Base-by-base conservation (phyloP, 2,797 vertebrate species). In the Bryconaethiops microstoma region DNA sequence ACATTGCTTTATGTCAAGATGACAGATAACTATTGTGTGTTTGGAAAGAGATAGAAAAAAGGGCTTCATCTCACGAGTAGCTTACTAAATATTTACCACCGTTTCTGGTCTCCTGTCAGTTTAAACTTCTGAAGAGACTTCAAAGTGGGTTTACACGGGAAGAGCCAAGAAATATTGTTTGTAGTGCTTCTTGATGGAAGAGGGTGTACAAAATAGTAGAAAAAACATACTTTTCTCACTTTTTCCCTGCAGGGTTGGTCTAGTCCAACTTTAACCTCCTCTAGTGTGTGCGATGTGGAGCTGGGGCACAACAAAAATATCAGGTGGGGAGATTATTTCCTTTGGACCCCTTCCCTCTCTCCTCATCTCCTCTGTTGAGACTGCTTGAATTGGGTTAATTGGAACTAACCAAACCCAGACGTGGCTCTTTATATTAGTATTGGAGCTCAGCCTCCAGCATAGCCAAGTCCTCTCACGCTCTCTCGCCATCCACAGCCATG, bases 351-450 rank as follows among this genome's bases (percentile, higher is more conserved):
- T 70, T 83, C 40, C 62, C 23, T 74, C 71, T 60, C 48, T 83
- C 63, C 45, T 82, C 55, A 82, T 75, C 64, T 72, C 70, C 39
- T 78, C 48, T 76, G 45, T 21, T 17, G 57, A 79, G 67, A 79
- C 50, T 80, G 35, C 68, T 77, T 78, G 64, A 81, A 78, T 80
- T 87, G 68, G 80, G 78, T 82, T 87, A 85, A 84, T 82, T 82
- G 78, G 82, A 64, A 74, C 77, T 80, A 80, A 87, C 77, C 77
- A 80, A 87, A 83, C 59, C 74, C 86, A 87, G 86, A 80, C 40
- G 65, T 82, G 74, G 67, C 19, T 78, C 69, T 78, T 29, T 48
- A 40, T 55, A 76, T 70, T 76, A 8, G 55, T 78, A 71, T 71
- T 82, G 80, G 75, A 83, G 55, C 63, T 68, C 76, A 69, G 48